A percentile compares a stretch with the other conserved stretches of the same genome.
phyloP scores from a whole-genome alignment of 2,888 invertebrate species.

The Tromatobia lineatoria region DNA sequence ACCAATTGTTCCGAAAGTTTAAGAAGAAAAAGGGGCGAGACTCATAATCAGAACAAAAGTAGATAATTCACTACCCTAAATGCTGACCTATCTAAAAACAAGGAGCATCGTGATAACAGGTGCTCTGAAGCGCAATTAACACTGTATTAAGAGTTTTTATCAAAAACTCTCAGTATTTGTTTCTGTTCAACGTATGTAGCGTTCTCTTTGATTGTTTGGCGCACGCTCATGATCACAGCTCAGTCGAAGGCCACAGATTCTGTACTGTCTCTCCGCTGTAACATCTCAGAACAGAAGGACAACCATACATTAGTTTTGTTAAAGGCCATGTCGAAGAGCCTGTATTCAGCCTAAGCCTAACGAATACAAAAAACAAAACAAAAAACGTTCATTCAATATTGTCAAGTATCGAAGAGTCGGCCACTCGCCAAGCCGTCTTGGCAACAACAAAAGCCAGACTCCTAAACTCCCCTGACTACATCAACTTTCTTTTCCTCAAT shows the following conservation, averaged over 20 bases:
- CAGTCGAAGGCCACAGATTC: conserved; percentile 85
- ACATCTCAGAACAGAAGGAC: conserved; percentile 87
- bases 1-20: neutral
- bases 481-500: conserved; percentile 27
- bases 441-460: conserved; percentile 25
- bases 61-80: conserved; percentile 80
- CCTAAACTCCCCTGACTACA: conserved; percentile 41
- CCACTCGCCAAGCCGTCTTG: conserved; percentile 9
- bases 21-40: conserved; percentile 67
- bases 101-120: conserved; percentile 73
- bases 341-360: conserved; percentile 78
- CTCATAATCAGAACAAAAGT: conserved; percentile 79
- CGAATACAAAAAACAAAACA: conserved; percentile 59
- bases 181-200: conserved; percentile 84
- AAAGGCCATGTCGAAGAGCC: conserved; percentile 74
- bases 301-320: conserved; percentile 86
- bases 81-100: conserved; percentile 85
- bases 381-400: conserved; percentile 51
- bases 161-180: conserved; percentile 83
- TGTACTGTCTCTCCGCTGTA: conserved; percentile 86
- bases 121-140: conserved; percentile 81
- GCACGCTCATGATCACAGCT: conserved; percentile 85
- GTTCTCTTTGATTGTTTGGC: conserved; percentile 85
- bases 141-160: conserved; percentile 80
- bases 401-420: conserved; percentile 12